phyloP scores from a whole-genome alignment of 2,113 vertebrate genomes.

The Oncorhynchus masou region DNA sequence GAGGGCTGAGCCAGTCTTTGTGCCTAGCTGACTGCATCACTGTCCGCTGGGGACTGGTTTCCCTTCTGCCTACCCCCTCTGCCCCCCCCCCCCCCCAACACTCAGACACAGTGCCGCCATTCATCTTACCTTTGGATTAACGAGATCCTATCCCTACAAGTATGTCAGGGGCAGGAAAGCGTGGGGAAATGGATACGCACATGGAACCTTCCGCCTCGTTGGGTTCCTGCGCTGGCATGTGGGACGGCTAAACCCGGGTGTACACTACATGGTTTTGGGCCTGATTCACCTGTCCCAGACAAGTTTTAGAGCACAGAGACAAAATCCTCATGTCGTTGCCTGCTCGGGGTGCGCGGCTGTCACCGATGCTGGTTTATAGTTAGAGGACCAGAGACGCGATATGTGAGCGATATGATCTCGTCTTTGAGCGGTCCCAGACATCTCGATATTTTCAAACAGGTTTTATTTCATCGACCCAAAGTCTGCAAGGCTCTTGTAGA shows the following conservation, averaged over 20 bases:
- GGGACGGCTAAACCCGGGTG: background rate
- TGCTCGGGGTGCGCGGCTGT: no score
- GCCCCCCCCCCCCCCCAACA: slow-evolving; percentile 34
- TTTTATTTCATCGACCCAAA: no score
- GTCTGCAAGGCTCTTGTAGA: no score
- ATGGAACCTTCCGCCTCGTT: slow-evolving; percentile 21
- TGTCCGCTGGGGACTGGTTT: slow-evolving; percentile 10
- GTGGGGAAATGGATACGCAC: slow-evolving; percentile 12
- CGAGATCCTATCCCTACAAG: slow-evolving; percentile 59
- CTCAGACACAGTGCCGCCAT: slow-evolving; percentile 60
- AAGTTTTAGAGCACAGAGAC: no score
- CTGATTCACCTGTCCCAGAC: no score
- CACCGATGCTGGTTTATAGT: no score
- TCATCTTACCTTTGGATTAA: slow-evolving; percentile 69
- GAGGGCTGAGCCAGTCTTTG: slow-evolving; percentile 63
- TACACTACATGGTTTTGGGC: no score
- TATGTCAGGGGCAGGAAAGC: slow-evolving; percentile 51
- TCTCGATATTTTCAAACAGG: no score
- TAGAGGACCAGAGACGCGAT: no score
- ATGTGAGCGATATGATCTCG: no score
- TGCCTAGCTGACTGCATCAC: slow-evolving; percentile 31
- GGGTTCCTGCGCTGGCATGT: slow-evolving; percentile 31
- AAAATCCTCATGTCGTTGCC: no score
- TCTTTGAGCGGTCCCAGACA: no score
- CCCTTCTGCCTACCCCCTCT: background rate